These are phyloP conservation scores for Enteromius afrohamiltoni DNA, from an alignment of 2,797 vertebrate genomes.

Conservation along the genomic window DNA sequence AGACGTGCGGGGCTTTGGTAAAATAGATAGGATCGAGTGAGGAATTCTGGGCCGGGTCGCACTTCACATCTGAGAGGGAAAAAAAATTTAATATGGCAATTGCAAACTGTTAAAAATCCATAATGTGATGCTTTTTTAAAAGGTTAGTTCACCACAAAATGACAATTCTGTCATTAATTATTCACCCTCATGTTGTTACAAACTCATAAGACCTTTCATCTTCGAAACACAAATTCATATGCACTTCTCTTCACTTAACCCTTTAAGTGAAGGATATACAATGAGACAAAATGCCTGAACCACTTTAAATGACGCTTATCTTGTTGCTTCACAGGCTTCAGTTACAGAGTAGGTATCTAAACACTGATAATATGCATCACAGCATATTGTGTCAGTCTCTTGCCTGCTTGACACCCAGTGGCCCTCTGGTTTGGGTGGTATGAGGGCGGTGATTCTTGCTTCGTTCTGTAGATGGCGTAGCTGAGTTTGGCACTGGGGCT, in stretches of 20 bases:
- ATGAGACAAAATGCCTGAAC: neutral
- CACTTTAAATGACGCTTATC: neutral
- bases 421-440: slow-evolving; percentile 83
- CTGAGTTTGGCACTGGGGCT: slow-evolving; percentile 80
- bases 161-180: too few relatives aligned
- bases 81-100: neutral
- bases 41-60: slow-evolving; percentile 89
- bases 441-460: slow-evolving; percentile 72
- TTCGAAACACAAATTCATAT: too few relatives aligned
- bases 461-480: slow-evolving; percentile 79
- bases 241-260: too few relatives aligned
- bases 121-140: neutral
- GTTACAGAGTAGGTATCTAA: neutral
- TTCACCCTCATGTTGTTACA: too few relatives aligned
- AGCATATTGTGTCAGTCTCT: slow-evolving; percentile 19
- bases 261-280: neutral
- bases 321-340: neutral
- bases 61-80: slow-evolving; percentile 84
- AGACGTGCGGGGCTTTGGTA: slow-evolving; percentile 77
- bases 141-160: too few relatives aligned
- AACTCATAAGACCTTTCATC: too few relatives aligned
- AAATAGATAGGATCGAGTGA: slow-evolving; percentile 88
- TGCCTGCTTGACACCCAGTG: slow-evolving; percentile 90
- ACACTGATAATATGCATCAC: neutral
- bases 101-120: neutral